phyloP scores from a whole-genome alignment of 2,113 vertebrate species.

The Nesospiza acunhae region DNA sequence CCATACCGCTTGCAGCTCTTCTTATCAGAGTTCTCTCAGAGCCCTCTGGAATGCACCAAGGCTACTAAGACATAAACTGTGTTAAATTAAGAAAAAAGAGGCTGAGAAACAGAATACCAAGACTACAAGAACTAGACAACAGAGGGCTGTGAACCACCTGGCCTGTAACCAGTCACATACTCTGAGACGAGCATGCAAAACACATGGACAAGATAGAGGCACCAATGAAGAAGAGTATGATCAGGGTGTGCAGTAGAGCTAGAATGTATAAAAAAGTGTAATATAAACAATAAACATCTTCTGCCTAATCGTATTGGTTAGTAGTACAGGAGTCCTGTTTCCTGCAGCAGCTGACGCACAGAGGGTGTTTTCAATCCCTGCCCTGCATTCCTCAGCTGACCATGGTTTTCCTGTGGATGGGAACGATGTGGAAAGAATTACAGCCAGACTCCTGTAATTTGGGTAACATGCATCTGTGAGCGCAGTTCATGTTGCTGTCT shows the following conservation, averaged over 20 bases:
- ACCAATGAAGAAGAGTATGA: background rate
- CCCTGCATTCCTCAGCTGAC: fast-evolving
- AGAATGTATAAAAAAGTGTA: background rate
- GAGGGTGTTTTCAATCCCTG: background rate
- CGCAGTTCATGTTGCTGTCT: fast-evolving
- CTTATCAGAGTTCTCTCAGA: background rate
- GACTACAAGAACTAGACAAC: background rate
- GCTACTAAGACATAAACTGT: background rate
- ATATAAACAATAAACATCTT: background rate
- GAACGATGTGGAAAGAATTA: background rate
- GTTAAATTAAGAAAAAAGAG: background rate
- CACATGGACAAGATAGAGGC: fast-evolving
- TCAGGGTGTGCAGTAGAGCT: background rate
- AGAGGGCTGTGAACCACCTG: background rate
- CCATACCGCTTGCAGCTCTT: background rate
- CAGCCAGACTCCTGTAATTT: background rate
- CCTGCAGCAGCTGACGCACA: background rate
- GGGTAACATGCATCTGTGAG: background rate
- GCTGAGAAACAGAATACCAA: background rate
- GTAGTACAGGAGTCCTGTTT: background rate
- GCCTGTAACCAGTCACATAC: background rate
- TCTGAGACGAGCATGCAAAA: background rate
- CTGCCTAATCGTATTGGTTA: background rate
- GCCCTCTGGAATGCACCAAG: background rate
- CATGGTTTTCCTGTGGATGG: background rate